These are phyloP conservation scores for Sthenelais limicola DNA, from an alignment of 2,888 invertebrate species.

Conservation along the genomic window DNA sequence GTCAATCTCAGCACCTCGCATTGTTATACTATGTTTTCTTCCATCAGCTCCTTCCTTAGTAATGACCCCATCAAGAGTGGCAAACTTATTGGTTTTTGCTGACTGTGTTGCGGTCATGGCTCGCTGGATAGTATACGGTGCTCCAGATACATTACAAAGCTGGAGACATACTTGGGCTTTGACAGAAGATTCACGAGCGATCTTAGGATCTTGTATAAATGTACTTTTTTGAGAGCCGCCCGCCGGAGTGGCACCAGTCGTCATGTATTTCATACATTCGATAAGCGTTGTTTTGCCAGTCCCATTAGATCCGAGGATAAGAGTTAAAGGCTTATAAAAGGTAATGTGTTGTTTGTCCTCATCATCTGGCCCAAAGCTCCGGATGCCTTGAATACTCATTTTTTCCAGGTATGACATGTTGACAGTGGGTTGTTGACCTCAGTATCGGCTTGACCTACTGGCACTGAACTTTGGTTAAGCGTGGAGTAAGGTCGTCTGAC, in stretches of 20 bases:
- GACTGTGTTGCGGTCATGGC: slow-evolving; percentile 49
- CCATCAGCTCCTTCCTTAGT: no score
- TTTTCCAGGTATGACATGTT: slow-evolving; percentile 69
- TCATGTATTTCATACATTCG: slow-evolving; percentile 91
- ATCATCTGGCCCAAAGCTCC: slow-evolving; percentile 90
- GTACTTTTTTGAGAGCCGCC: slow-evolving; percentile 78
- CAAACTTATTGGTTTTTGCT: no score
- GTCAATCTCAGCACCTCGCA: no score
- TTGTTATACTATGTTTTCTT: no score
- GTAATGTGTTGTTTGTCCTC: slow-evolving; percentile 80
- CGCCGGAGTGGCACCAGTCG: slow-evolving; percentile 92
- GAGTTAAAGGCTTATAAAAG: slow-evolving; percentile 87
- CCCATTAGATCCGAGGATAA: slow-evolving; percentile 97
- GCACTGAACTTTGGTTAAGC: no score
- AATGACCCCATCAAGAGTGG: no score
- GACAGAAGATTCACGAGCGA: slow-evolving; percentile 77
- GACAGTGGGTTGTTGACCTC: no score
- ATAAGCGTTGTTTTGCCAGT: slow-evolving; percentile 94
- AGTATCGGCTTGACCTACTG: no score
- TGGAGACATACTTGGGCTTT: slow-evolving; percentile 75
- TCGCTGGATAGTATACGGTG: slow-evolving; percentile 44
- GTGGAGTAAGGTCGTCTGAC: no score
- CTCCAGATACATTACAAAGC: slow-evolving; percentile 75
- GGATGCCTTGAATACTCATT: slow-evolving; percentile 83
- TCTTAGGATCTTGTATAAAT: slow-evolving; percentile 94